Conservation (phyloP, 2,888 invertebrate genomes). For the Macropis europaea region DNA sequence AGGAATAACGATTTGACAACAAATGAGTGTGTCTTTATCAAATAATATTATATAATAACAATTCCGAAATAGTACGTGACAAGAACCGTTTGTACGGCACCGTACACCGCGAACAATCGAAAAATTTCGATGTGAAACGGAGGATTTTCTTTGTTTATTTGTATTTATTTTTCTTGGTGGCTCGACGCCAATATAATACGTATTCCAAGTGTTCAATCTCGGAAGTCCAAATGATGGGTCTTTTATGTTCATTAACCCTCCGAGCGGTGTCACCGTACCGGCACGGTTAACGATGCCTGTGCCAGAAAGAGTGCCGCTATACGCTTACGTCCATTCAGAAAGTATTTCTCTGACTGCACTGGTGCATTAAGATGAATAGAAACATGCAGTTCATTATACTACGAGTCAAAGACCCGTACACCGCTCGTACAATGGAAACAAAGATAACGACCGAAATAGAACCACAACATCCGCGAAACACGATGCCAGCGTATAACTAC, state of each 20-base stretch:
- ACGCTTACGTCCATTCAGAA: constrained; percentile 48
- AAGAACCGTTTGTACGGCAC: no score
- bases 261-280: constrained; percentile 39
- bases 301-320: constrained; percentile 44
- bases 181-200: not conserved
- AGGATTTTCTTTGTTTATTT: not conserved
- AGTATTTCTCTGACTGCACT: constrained; percentile 27
- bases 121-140: not conserved
- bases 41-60: no score
- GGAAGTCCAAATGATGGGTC: constrained; percentile 45
- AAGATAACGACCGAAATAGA: constrained; percentile 20
- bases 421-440: constrained; percentile 15
- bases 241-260: constrained; percentile 47
- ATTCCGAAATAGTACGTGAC: no score
- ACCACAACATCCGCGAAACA: not conserved
- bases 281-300: constrained; percentile 39
- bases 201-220: constrained; percentile 39
- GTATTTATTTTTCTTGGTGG: not conserved
- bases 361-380: constrained; percentile 43
- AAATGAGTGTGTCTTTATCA: no score
- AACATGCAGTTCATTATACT: constrained; percentile 19
- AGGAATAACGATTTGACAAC: no score
- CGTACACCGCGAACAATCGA: no score
- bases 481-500: not conserved
- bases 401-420: constrained; percentile 33